These are phyloP conservation scores for Zosterops borbonicus DNA, from an alignment of 2,113 vertebrate genomes.

Conservation along the genomic window DNA sequence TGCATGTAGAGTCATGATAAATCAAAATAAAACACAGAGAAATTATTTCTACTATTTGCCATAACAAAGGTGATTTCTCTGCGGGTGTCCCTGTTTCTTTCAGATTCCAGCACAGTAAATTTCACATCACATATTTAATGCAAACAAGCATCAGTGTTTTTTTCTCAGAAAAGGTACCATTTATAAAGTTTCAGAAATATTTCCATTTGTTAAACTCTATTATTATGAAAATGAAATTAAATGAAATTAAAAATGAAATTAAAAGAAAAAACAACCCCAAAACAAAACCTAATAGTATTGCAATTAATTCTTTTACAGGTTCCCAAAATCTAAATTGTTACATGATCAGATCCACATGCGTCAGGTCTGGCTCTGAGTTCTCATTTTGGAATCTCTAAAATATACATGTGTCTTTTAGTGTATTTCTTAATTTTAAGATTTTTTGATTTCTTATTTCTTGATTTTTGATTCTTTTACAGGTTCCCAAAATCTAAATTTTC, in stretches of 20 bases:
- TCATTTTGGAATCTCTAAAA: too few species aligned
- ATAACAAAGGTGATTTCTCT: conserved; percentile 24
- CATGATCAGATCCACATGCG: too few species aligned
- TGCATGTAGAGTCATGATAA: conserved; percentile 20
- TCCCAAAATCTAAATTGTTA: not conserved
- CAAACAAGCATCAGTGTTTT: not conserved
- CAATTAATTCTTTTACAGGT: not conserved
- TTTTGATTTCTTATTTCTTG: too few species aligned
- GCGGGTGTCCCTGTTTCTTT: not conserved
- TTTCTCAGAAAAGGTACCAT: not conserved
- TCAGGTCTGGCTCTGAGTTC: too few species aligned
- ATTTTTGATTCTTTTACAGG: not conserved
- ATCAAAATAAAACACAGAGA: conserved; percentile 10
- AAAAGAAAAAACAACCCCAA: not conserved
- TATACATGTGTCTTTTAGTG: too few species aligned
- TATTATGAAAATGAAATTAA: not conserved
- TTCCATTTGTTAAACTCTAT: not conserved
- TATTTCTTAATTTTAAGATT: too few species aligned
- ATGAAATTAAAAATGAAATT: not conserved
- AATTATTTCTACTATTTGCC: conserved; percentile 30
- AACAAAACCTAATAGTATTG: not conserved
- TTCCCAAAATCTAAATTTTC: conserved; percentile 2
- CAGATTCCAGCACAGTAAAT: conserved; percentile 28
- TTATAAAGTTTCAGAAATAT: not conserved
- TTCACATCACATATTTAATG: conserved; percentile 13